A percentile compares a stretch with the other conserved stretches of the same genome.
These are phyloP conservation scores for Monopterus albus DNA, from an alignment of 2,113 vertebrate genomes.

Conservation along the genomic window DNA sequence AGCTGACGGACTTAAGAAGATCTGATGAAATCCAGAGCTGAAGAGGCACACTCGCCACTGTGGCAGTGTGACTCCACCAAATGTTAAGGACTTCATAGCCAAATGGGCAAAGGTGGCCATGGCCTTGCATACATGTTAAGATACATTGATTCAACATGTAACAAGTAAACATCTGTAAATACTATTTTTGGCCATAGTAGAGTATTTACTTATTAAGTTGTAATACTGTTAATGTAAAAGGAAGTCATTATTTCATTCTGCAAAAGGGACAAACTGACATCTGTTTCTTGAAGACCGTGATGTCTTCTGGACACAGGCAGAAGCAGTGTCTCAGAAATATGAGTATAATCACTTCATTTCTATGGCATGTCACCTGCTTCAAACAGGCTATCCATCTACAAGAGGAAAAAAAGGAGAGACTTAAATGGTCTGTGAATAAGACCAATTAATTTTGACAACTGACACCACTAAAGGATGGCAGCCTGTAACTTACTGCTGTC, in stretches of 20 bases:
- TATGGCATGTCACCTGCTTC: conserved; percentile 24
- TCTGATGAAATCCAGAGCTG: no score
- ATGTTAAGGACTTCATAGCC: no score
- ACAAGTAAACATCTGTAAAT: no score
- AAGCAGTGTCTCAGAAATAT: not conserved
- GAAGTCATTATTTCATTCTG: not conserved
- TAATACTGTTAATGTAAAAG: not conserved
- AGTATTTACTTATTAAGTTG: no score
- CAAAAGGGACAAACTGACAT: not conserved
- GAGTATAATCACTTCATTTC: conserved; percentile 29
- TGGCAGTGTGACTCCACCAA: no score
- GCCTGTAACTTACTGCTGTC: conserved; percentile 46
- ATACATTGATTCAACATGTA: no score
- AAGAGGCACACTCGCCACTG: no score
- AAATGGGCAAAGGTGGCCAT: no score
- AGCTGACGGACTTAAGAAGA: no score
- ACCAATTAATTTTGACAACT: conserved; percentile 59
- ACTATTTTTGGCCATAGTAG: no score
- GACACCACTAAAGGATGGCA: conserved; percentile 40
- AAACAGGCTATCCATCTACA: conserved; percentile 12
- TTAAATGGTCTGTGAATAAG: conserved; percentile 55
- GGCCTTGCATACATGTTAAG: no score
- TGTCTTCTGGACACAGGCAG: not conserved
- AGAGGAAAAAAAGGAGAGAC: conserved; percentile 19
- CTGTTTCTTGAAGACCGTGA: not conserved